These are phyloP conservation scores for Cygnus buccinator DNA, from an alignment of 2,113 vertebrate genomes.

Conservation along the genomic window DNA sequence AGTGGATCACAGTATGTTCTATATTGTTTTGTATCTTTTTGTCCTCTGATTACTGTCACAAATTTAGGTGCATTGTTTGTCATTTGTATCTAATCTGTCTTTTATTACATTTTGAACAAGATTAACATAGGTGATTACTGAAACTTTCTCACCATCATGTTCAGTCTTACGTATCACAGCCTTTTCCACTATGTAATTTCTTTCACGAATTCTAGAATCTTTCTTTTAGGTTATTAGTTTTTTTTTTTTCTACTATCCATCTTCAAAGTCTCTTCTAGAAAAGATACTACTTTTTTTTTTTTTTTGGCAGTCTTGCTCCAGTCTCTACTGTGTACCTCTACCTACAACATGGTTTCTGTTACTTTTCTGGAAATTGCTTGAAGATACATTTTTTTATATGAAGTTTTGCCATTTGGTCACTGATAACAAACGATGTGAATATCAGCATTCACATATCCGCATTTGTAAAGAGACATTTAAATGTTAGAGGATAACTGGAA, in stretches of 20 bases:
- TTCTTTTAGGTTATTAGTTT: background rate
- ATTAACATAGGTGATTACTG: background rate
- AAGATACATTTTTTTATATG: background rate
- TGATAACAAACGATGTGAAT: background rate
- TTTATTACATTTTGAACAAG: background rate
- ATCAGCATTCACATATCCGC: background rate
- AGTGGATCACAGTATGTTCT: background rate
- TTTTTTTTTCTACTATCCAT: background rate
- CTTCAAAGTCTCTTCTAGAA: background rate
- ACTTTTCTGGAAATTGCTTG: background rate
- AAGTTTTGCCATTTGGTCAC: background rate
- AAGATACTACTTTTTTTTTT: background rate
- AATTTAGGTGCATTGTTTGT: too few relatives aligned
- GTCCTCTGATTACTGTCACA: rapidly evolving
- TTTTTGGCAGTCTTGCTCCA: background rate
- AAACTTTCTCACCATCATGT: background rate
- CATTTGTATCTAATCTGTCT: background rate
- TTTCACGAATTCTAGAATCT: background rate
- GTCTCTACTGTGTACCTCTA: background rate
- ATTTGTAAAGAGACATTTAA: background rate
- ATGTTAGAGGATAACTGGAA: background rate
- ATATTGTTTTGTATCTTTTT: background rate
- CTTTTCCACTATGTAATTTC: background rate
- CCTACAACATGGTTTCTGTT: background rate
- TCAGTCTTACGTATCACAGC: background rate